Percentiles rank a stretch among this genome's conserved stretches.
These are phyloP conservation scores for Catharus ustulatus DNA, from an alignment of 2,797 vertebrate species.

Conservation along the genomic window DNA sequence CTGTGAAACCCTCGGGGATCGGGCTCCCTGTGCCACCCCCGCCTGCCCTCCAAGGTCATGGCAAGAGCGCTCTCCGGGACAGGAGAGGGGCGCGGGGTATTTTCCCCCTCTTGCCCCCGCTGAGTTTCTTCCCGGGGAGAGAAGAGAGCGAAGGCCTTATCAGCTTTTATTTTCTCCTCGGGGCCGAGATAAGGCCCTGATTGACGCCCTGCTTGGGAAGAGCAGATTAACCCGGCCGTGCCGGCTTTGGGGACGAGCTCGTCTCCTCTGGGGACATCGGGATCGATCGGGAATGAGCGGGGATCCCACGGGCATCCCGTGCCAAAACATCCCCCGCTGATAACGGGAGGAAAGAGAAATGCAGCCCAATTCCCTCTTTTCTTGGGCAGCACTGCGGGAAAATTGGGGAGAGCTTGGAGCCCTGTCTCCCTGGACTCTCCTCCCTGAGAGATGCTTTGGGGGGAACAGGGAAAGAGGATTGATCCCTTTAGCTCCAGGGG, in stretches of 20 bases:
- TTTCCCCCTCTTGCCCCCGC: neutral
- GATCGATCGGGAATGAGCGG: accelerated
- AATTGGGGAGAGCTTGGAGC: accelerated
- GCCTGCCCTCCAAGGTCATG: conserved; percentile 27
- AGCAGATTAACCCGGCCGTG: neutral
- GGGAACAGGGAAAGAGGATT: too few species aligned
- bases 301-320: neutral
- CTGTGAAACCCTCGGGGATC: neutral
- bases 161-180: conserved; percentile 38
- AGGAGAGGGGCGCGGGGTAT: neutral
- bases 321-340: neutral
- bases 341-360: accelerated
- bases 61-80: conserved; percentile 30
- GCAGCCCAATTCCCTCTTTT: neutral
- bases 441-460: neutral
- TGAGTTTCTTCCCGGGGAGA: neutral
- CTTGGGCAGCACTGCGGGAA: neutral
- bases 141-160: neutral
- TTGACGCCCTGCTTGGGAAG: neutral
- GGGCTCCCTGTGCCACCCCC: neutral
- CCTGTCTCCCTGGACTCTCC: accelerated
- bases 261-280: neutral
- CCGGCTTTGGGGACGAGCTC: neutral
- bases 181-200: conserved; percentile 11
- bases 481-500: neutral